Percentiles rank a stretch among this genome's conserved stretches.
phyloP scores from a whole-genome alignment of 1,140 invertebrate species.

The Drosophila kanapiae region DNA sequence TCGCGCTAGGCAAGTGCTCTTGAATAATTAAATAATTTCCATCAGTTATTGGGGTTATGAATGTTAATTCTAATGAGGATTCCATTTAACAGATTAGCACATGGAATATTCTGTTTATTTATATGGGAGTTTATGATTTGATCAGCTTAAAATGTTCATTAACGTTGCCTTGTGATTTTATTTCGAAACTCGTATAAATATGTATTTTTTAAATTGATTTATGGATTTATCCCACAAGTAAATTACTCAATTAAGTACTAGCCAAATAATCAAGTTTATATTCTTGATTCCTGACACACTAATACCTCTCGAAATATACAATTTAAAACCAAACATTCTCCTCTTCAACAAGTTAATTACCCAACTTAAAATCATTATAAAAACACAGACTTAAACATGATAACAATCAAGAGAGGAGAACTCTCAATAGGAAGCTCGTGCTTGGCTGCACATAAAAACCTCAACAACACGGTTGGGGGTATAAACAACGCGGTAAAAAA shows the following conservation, averaged over 20 bases:
- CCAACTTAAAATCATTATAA: background rate
- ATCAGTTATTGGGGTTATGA: background rate
- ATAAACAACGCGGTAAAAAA: slow-evolving; percentile 1
- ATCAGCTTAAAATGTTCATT: background rate
- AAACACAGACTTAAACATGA: background rate
- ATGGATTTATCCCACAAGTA: background rate
- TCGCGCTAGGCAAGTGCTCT: background rate
- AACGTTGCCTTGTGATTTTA: background rate
- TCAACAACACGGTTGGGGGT: slow-evolving; percentile 15
- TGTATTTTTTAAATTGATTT: background rate
- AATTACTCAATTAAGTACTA: background rate
- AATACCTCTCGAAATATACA: background rate
- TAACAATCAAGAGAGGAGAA: slow-evolving; percentile 1
- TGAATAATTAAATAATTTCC: slow-evolving; percentile 3
- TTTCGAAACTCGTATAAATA: background rate
- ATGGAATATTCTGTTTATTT: background rate
- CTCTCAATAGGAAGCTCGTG: slow-evolving; percentile 9
- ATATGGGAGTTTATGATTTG: background rate
- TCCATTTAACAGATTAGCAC: background rate
- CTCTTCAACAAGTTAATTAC: background rate
- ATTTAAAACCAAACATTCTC: background rate
- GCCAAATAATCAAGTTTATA: background rate
- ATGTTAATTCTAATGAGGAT: background rate
- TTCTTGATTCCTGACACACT: background rate
- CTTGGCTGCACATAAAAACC: slow-evolving; percentile 49